Percentiles rank a stretch among this genome's conserved stretches.
Evolutionary conservation across 2,797 vertebrate genomes (phyloP).

Genomic region (Amblyopsis hoosieri): DNA sequence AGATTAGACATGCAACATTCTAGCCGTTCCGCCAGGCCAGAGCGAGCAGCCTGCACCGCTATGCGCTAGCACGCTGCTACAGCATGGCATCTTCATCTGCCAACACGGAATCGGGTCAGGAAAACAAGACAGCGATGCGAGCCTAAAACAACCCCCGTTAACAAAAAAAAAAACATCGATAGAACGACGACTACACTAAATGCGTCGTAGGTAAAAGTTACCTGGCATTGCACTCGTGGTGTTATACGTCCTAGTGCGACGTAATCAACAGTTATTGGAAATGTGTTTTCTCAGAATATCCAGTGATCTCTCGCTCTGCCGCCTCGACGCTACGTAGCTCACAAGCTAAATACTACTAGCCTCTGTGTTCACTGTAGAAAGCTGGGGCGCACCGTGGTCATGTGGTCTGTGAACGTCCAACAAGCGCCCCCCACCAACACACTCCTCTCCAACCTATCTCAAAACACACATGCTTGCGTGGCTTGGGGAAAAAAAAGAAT

Average conservation of each 20-base stretch:
- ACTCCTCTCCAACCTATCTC: constrained; percentile 3
- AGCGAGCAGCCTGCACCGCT: constrained; percentile 52
- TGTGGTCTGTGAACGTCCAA: constrained; percentile 54
- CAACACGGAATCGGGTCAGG: constrained; percentile 56
- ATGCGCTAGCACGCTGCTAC: constrained; percentile 66
- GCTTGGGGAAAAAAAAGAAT: constrained; percentile 18
- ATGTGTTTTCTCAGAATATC: constrained; percentile 44
- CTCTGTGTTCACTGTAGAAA: constrained; percentile 64
- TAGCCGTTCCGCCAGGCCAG: constrained; percentile 36
- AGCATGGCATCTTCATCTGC: constrained; percentile 62
- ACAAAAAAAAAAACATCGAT: background rate
- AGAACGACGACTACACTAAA: background rate
- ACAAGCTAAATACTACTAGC: constrained; percentile 70
- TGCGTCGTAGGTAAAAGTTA: constrained; percentile 38
- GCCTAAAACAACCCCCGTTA: constrained; percentile 16
- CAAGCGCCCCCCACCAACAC: constrained; percentile 24
- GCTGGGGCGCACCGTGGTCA: constrained; percentile 64
- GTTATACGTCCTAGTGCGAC: constrained; percentile 22
- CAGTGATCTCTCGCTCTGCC: constrained; percentile 39
- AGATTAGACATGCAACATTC: background rate
- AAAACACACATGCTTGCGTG: constrained; percentile 63
- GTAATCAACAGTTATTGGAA: constrained; percentile 37
- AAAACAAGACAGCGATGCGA: constrained; percentile 60
- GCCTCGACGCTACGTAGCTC: constrained; percentile 64
- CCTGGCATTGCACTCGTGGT: constrained; percentile 75